Conservation (phyloP, 1,140 invertebrate species). For the Calephelis nemesis region DNA sequence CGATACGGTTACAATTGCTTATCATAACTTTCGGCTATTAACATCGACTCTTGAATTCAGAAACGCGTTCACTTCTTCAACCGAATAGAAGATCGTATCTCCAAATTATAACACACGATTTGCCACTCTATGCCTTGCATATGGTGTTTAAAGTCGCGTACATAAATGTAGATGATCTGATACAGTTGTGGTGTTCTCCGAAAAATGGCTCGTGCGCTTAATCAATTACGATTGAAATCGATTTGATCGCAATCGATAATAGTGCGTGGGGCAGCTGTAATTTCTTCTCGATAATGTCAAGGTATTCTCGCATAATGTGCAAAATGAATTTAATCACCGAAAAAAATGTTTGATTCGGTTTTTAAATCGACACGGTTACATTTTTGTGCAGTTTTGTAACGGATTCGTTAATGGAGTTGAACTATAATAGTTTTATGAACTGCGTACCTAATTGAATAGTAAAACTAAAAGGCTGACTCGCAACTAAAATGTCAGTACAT, state of each 20-base stretch:
- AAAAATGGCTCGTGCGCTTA: conserved; percentile 55
- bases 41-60: conserved; percentile 43
- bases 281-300: conserved; percentile 48
- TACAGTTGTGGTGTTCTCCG: conserved; percentile 30
- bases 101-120: neutral
- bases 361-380: conserved; percentile 3
- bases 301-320: conserved; percentile 35
- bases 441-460: neutral
- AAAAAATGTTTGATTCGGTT: conserved; percentile 20
- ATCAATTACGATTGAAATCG: conserved; percentile 64
- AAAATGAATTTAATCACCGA: conserved; percentile 25
- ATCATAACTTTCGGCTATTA: conserved; percentile 58
- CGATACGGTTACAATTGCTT: conserved; percentile 47
- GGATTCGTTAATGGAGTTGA: neutral
- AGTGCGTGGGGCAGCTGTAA: conserved; percentile 53
- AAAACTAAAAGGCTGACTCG: too few relatives aligned
- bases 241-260: conserved; percentile 67
- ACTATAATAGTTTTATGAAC: neutral
- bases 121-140: neutral
- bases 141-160: conserved; percentile 17
- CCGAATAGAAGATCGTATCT: conserved; percentile 17
- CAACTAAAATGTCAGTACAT: too few relatives aligned
- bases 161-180: conserved; percentile 20
- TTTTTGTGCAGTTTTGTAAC: conserved; percentile 2
- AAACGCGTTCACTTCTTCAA: conserved; percentile 26